Evolutionary conservation across 2,113 vertebrate species (phyloP).

Genomic region (Mormyrus lacerda): DNA sequence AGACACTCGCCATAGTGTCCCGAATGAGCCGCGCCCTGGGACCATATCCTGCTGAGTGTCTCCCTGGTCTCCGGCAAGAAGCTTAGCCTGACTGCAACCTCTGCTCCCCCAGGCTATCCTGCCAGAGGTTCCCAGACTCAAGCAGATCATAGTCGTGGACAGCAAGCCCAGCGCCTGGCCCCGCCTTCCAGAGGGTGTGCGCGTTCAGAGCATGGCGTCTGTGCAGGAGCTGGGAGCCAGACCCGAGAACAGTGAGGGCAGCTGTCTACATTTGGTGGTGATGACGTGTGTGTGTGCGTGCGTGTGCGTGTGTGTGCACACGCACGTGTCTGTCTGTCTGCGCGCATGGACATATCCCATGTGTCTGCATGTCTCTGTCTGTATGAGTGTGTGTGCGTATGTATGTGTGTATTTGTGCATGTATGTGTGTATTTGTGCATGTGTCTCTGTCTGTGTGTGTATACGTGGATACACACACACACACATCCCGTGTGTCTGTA

Average conservation of each 20-base stretch:
- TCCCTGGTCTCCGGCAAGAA: background rate
- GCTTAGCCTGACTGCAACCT: background rate
- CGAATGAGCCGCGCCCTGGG: background rate
- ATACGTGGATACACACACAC: background rate
- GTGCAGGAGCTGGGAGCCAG: slow-evolving; percentile 75
- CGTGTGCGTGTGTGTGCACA: background rate
- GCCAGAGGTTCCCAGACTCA: slow-evolving; percentile 69
- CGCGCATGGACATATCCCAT: background rate
- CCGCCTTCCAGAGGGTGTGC: slow-evolving; percentile 71
- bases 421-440: too few relatives aligned
- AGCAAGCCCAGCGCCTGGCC: slow-evolving; percentile 63
- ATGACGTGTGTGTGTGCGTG: background rate
- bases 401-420: too few relatives aligned
- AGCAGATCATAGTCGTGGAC: slow-evolving; percentile 81
- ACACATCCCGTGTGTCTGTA: background rate
- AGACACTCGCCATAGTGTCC: background rate
- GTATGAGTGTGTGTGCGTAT: background rate
- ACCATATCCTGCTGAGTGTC: background rate
- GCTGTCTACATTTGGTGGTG: background rate
- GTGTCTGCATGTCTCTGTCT: background rate
- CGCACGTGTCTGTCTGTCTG: background rate
- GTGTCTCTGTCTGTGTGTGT: background rate
- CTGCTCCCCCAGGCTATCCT: slow-evolving; percentile 68
- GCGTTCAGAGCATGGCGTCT: slow-evolving; percentile 77
- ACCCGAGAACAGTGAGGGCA: slow-evolving; percentile 58